Base-by-base conservation (phyloP, 2,797 vertebrate species). In the Amniataba percoides region DNA sequence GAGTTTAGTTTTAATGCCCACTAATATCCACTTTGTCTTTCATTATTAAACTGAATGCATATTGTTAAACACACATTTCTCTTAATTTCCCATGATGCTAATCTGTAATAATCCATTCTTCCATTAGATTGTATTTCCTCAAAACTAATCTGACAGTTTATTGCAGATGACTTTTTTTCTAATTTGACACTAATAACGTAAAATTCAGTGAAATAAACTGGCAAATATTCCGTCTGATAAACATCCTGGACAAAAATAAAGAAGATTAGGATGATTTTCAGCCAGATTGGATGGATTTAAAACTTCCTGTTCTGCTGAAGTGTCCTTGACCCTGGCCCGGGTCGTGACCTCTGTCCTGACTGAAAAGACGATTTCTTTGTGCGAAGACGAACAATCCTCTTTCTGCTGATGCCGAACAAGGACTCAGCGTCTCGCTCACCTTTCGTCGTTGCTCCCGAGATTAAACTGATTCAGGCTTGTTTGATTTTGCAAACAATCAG, bases 281-380 rank as follows among this genome's bases (percentile, higher is more conserved):
- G 14, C 11, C 23, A 42, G 5, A 53, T 31, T 40, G 34, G 23
- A 18, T 27, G 8, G 8, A 52, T 21, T 56, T 5, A 36, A 49
- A 64, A 12, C 16, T 25, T 27, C 21, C 12, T 34, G 7, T 36
- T 16, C 16, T 31, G 5, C 36, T 31, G 7, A 68, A 56, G 65
- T 43, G 65, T 46, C 53, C 42, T 36, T 69, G 42, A 58, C 53
- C 16, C 53, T 69, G 66, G 36, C 12, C 42, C 42, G 36, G 66
- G 42, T 36, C 52, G 40, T 69, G 65, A 57, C 65, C 53, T 57
- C 48, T 11, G 46, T 39, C n/a, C 48, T 11, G 10, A 45, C 25
- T 45, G 15, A 60, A 45, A 60, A 16, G 14, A 43, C 7, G 25
- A 21, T 14, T 7, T 58, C 3, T 60, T 9, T 60, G 7, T 42